Percentiles rank a stretch among this genome's conserved stretches.
Evolutionary conservation across 2,888 invertebrate species (phyloP).

Genomic region (Halictus quadricinctus): DNA sequence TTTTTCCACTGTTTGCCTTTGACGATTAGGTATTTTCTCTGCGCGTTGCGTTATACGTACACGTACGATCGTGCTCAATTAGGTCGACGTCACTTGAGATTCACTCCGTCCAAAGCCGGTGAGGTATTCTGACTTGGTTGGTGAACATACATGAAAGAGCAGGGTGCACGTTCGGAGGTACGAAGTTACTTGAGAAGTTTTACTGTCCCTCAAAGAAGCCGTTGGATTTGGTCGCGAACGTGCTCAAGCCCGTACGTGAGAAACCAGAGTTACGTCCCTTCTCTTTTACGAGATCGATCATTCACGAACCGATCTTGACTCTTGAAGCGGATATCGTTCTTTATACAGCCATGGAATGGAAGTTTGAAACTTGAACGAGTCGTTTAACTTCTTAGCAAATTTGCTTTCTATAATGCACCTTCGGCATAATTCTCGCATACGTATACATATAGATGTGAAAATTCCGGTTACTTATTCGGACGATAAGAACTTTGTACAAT

Average conservation of each 20-base stretch:
- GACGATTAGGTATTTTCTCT: conserved; percentile 19
- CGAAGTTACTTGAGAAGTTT: conserved; percentile 31
- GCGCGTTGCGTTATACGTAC: conserved; percentile 27
- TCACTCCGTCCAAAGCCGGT: conserved; percentile 34
- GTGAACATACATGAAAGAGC: conserved; percentile 21
- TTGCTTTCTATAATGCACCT: conserved; percentile 6
- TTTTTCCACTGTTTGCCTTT: background rate
- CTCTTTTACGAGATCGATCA: conserved; percentile 41
- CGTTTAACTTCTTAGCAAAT: conserved; percentile 35
- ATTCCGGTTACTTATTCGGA: conserved; percentile 2
- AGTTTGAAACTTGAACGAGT: conserved; percentile 19
- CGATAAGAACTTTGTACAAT: conserved; percentile 5
- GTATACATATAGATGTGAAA: background rate
- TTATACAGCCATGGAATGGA: conserved; percentile 6
- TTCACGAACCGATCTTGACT: conserved; percentile 30
- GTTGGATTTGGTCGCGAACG: conserved; percentile 33
- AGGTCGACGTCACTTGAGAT: conserved; percentile 52
- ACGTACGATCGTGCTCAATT: conserved; percentile 42
- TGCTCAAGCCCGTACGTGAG: conserved; percentile 33
- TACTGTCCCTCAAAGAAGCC: conserved; percentile 38
- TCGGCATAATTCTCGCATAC: background rate
- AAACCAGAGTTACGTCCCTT: conserved; percentile 21
- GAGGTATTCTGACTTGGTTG: conserved; percentile 17
- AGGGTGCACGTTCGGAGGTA: conserved; percentile 3
- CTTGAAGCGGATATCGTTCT: conserved; percentile 11